Base-by-base conservation (phyloP, 2,113 vertebrate species). In the Campylomormyrus numenius region DNA sequence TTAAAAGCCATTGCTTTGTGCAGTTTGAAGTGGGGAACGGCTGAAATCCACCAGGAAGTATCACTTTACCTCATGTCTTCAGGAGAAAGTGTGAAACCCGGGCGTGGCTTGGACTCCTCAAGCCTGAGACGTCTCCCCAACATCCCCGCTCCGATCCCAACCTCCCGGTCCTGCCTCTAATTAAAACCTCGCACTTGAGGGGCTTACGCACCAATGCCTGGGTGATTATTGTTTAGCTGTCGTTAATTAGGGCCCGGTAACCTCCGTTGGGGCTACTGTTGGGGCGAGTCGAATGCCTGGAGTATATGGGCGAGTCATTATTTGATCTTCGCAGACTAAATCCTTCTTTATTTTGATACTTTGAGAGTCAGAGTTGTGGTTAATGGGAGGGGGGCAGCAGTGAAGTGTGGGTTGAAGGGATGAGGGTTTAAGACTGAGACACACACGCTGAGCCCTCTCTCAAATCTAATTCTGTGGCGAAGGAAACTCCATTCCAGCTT, bases 211-310 rank as follows among this genome's bases (percentile, higher is more conserved):
- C 66, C 91, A 21, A 62, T 11, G 87, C 91, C 91, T 85, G 80
- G 50, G 89, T 92, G 91, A 93, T 93, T 92, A 92, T 15, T 5
- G 91, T 89, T 88, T 90, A 90, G 93, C 91, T 90, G 93, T 90
- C 91, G 92, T 70, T 93, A 93, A 94, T 95, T 93, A 94, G 92
- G 90, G 90, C 88, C 88, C 88, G 70, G 88, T 92, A 89, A 90
- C 92, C 90, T 89, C 90, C 13, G 15, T 74, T 39, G 58, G 70
- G 39, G 6, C 85, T 52, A 86, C 84, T 85, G 89, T 45, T 46
- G 89, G 19, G 46, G 13, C 2, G 15, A 17, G 77, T 3, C 19
- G 11, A 21, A 15, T 46, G 66, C 49, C 49, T 89, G 85, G 88
- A 92, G 87, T 89, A 88, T 89, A 89, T 77, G 89, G 90, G 90